Evolutionary conservation across 2,113 vertebrate species (phyloP), one percentile per base, ranked within the genome.

Genomic region (Silurus glanis): DNA sequence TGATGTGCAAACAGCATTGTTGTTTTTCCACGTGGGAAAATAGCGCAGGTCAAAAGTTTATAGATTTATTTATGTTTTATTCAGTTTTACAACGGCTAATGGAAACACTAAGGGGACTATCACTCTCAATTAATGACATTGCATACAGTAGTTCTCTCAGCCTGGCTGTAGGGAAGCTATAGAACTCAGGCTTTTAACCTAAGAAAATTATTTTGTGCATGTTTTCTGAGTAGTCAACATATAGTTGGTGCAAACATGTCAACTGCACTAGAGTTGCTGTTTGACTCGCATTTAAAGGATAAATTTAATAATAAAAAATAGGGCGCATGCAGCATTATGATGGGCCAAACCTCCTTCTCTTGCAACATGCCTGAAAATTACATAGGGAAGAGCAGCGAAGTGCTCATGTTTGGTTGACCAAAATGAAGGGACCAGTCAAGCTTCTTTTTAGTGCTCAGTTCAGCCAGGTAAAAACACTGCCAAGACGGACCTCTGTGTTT

Each of bases 321-420:
- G 89, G 90, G 90, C 92, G 90, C 90, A 89, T 83, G 91, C 85
- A 87, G 80, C 80, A 71, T 85, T 89, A 92, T 76, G 82, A 89
- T 88, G 19, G 91, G 91, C 90, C 47, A 81, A 91, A 90, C 91
- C 79, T n/a, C 58, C 59, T 56, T 86, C 85, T 86, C 75, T 56
- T 88, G 69, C 88, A 88, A 90, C 85, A 88, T 85, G 89, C 91
- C 91, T 91, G 90, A 92, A 93, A 92, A 91, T 90, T 85, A 92
- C 89, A 92, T 92, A 92, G 83, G 83, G 84, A 72, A 81, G 62
- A 91, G 92, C 89, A 91, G 91, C 87, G 92, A 92, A 94, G 91
- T 94, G 92, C 92, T 93, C 89, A 91, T 92, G 93, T 95, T 91
- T 93, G 86, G 91, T 91, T 79, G 85, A 88, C 92, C 92, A 94